phyloP scores from a whole-genome alignment of 2,797 vertebrate genomes.

The Pipistrellus kuhlii region DNA sequence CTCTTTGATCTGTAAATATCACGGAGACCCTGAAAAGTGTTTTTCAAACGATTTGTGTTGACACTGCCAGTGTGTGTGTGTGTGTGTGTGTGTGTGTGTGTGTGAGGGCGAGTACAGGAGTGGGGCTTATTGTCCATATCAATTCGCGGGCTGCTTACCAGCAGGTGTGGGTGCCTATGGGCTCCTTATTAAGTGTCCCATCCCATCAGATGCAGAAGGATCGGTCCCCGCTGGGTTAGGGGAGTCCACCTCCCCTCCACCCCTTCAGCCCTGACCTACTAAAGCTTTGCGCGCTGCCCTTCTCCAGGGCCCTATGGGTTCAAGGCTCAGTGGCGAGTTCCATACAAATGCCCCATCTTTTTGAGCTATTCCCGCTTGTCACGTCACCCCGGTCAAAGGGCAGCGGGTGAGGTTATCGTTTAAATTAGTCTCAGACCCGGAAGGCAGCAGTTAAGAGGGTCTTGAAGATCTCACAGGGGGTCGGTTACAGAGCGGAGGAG shows the following conservation, averaged over 20 bases:
- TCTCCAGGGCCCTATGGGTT: background rate
- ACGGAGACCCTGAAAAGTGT: background rate
- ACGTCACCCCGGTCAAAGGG: background rate
- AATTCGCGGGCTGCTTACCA: background rate
- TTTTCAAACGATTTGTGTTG: background rate
- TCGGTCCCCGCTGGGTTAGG: rapidly evolving
- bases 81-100: background rate
- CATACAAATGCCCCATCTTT: background rate
- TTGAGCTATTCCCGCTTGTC: background rate
- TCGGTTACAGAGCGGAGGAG: background rate
- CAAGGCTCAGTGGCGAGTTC: background rate
- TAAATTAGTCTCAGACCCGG: slow-evolving; percentile 17
- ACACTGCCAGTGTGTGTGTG: background rate
- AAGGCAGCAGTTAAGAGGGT: background rate
- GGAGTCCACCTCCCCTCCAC: background rate
- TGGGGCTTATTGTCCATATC: slow-evolving; percentile 37
- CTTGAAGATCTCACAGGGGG: background rate
- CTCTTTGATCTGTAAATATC: background rate
- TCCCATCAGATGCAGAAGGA: slow-evolving; percentile 5
- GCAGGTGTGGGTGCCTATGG: slow-evolving; percentile 42
- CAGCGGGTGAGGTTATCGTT: background rate
- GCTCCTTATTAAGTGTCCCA: background rate
- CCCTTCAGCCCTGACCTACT: rapidly evolving
- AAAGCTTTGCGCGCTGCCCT: background rate
- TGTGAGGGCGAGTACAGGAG: background rate